Evolutionary conservation across 2,113 vertebrate genomes (phyloP).

Genomic region (Chelonoidis abingdonii): DNA sequence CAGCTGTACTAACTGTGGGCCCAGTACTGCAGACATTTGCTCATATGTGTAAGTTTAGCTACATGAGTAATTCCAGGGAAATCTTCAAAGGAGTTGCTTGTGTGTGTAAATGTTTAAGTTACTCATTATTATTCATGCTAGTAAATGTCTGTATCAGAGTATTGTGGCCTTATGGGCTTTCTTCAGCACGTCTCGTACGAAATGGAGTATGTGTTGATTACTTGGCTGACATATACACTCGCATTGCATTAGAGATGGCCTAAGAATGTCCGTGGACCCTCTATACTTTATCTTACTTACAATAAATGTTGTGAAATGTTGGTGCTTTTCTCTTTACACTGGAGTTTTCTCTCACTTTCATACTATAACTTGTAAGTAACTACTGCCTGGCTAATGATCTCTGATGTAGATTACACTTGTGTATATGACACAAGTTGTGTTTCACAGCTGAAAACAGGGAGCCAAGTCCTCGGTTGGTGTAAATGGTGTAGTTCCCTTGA

Average conservation of each 20-base stretch:
- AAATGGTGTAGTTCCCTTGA: slow-evolving; percentile 8
- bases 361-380: neutral
- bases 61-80: neutral
- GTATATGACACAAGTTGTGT: slow-evolving; percentile 5
- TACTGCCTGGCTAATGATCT: slow-evolving; percentile 20
- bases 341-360: fast-evolving
- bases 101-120: neutral
- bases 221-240: neutral
- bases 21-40: neutral
- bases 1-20: no score
- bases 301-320: neutral
- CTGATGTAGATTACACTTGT: slow-evolving; percentile 15
- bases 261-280: neutral
- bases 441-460: slow-evolving; percentile 37
- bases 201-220: neutral
- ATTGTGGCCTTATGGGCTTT: neutral
- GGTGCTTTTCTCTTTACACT: neutral
- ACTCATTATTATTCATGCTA: neutral
- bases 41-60: neutral
- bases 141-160: neutral
- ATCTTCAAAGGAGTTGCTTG: neutral
- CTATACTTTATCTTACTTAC: neutral
- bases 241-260: neutral
- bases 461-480: slow-evolving; percentile 35
- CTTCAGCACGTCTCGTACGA: neutral